These are phyloP conservation scores for Machaerirhynchus nigripectus DNA, from an alignment of 2,113 vertebrate genomes.

Conservation along the genomic window DNA sequence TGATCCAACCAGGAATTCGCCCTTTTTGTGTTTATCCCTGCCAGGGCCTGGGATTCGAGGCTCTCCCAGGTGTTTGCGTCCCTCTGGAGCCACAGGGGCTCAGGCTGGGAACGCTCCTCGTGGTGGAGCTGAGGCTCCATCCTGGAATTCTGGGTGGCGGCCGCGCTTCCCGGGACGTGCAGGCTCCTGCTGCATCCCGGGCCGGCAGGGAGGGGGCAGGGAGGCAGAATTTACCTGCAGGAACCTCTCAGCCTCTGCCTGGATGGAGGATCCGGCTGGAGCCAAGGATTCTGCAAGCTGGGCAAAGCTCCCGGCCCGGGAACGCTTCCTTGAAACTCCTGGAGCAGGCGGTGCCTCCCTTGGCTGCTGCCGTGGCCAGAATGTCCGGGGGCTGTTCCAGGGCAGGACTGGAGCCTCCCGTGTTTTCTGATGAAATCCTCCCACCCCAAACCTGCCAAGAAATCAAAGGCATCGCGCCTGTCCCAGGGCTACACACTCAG, in stretches of 20 bases:
- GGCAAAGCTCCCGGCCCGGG: constrained; percentile 17
- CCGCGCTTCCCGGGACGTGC: background rate
- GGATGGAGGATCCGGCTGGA: background rate
- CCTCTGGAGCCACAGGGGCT: background rate
- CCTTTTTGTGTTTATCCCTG: background rate
- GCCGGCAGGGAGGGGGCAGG: background rate
- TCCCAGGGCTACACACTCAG: constrained; percentile 66
- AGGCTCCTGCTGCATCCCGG: background rate
- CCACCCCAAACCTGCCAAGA: constrained; percentile 37
- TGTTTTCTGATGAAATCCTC: constrained; percentile 61
- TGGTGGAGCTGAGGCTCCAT: constrained; percentile 37
- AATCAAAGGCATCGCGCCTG: constrained; percentile 58
- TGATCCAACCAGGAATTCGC: fast-evolving
- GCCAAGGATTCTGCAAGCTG: constrained; percentile 48
- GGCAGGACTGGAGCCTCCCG: constrained; percentile 65
- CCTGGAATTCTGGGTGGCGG: background rate
- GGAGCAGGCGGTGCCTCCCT: constrained; percentile 57
- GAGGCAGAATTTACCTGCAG: constrained; percentile 30
- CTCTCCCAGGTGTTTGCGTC: background rate
- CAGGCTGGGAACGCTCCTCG: background rate
- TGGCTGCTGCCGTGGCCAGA: constrained; percentile 53
- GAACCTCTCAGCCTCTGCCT: constrained; percentile 8
- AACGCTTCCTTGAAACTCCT: constrained; percentile 48
- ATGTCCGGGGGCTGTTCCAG: constrained; percentile 63
- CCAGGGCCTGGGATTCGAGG: background rate